Percentiles rank a stretch among this genome's conserved stretches.
Conservation (phyloP, 2,797 vertebrate genomes). For the Benthosema pterotum region DNA sequence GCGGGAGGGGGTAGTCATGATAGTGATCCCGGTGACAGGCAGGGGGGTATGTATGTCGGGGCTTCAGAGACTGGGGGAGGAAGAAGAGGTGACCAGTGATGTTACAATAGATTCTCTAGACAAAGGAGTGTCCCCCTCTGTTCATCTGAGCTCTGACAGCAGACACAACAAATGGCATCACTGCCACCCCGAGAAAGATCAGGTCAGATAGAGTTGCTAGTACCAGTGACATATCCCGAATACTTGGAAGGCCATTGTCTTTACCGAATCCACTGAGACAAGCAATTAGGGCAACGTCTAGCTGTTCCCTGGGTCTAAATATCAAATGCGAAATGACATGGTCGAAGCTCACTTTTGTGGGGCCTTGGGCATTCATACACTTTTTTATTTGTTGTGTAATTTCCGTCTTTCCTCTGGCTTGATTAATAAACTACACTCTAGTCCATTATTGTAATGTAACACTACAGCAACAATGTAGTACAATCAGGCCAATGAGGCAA, state of each 20-base stretch:
- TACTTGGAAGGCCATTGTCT: conserved; percentile 32
- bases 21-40: conserved; percentile 58
- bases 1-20: conserved; percentile 52
- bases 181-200: conserved; percentile 49
- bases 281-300: conserved; percentile 39
- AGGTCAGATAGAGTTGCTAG: conserved; percentile 36
- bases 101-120: conserved; percentile 30
- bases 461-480: no score
- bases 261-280: conserved; percentile 19
- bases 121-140: conserved; percentile 70
- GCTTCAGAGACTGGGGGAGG: conserved; percentile 61
- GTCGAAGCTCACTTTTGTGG: conserved; percentile 10
- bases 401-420: not conserved
- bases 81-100: no score
- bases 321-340: conserved; percentile 19
- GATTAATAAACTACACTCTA: not conserved
- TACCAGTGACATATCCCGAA: conserved; percentile 28
- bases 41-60: conserved; percentile 54
- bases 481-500: no score
- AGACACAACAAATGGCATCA: conserved; percentile 65
- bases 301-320: not conserved
- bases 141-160: conserved; percentile 62
- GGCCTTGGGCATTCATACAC: not conserved
- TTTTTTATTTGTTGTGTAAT: not conserved
- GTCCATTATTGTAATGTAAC: not conserved